Base-by-base conservation (phyloP, 2,113 vertebrate species). In the Zosterops pallidus region DNA sequence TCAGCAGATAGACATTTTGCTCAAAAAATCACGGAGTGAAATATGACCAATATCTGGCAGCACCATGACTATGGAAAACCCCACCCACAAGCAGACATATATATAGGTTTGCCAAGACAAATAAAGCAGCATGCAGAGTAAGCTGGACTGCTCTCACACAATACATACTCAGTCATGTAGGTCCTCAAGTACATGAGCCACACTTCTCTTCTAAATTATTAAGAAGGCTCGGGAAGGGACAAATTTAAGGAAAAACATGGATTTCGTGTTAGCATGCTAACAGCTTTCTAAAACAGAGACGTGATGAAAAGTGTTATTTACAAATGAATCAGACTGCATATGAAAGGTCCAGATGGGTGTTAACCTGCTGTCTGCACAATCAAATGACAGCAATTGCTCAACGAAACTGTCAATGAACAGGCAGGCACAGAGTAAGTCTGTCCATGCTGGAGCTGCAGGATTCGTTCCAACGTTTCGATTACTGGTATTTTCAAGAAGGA, bases 31-130 rank as follows among this genome's bases (percentile, higher is more conserved):
- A 26, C 14, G 49, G 46, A 64, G 28, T 62, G 47, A 86, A 92
- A 83, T 57, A 88, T 29, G 62, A 87, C 42, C 71, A 57, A 26
- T 74, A 81, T 77, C 85, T 95, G 87, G 70, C 85, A 96, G 60
- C 56, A 60, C 10, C 25, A 49, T 31, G 65, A 76, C 68, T 76
- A 31, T 41, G 55, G 74, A 89, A 76, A 93, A 89, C 91, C 57
- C 87, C 78, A 82, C 69, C 86, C 86, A 78, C 31, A 69, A 50
- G 60, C 83, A 92, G 47, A 96, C 52, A 82, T 8, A 24, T 26
- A 95, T 44, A n/a, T 16, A 72, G 12, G 20, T 78, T 81, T 92
- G 91, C 93, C 92, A 94, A 94, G 87, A 88, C 83, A 96, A 96
- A 96, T 44, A 90, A 78, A 90, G 49, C 50, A 80, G 68, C 26